Evolutionary conservation across 2,113 vertebrate genomes (phyloP).

Genomic region (Eonycteris spelaea): DNA sequence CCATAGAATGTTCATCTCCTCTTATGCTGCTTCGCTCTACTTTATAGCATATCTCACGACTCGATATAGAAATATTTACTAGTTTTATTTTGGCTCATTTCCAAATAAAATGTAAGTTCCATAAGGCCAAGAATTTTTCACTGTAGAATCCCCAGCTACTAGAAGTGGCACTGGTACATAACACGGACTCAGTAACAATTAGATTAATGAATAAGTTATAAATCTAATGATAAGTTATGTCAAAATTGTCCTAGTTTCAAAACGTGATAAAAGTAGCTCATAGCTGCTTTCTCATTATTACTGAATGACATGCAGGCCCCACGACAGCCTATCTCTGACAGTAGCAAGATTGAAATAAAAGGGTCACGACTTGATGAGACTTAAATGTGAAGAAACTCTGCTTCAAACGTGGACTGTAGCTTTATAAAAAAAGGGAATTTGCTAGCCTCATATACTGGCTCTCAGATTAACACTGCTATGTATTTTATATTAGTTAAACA

Average conservation of each 20-base stretch:
- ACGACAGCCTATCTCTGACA: background rate
- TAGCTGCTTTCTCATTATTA: background rate
- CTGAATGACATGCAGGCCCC: background rate
- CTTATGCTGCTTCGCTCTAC: background rate
- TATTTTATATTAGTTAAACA: background rate
- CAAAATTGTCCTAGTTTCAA: background rate
- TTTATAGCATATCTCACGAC: background rate
- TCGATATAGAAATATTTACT: background rate
- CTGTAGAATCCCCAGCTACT: background rate
- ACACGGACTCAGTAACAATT: background rate
- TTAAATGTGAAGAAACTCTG: background rate
- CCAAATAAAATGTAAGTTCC: background rate
- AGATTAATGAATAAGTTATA: background rate
- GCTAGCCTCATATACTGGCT: background rate
- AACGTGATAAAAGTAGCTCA: background rate
- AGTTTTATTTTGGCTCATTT: background rate
- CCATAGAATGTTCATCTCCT: fast-evolving
- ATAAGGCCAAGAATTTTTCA: background rate
- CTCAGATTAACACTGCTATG: background rate
- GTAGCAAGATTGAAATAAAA: background rate
- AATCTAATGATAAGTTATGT: background rate
- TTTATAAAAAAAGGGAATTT: background rate
- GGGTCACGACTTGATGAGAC: background rate
- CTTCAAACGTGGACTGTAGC: background rate
- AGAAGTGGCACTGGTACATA: background rate